Evolutionary conservation across 2,797 vertebrate species (phyloP).

Genomic region (Neostethus bicornis): DNA sequence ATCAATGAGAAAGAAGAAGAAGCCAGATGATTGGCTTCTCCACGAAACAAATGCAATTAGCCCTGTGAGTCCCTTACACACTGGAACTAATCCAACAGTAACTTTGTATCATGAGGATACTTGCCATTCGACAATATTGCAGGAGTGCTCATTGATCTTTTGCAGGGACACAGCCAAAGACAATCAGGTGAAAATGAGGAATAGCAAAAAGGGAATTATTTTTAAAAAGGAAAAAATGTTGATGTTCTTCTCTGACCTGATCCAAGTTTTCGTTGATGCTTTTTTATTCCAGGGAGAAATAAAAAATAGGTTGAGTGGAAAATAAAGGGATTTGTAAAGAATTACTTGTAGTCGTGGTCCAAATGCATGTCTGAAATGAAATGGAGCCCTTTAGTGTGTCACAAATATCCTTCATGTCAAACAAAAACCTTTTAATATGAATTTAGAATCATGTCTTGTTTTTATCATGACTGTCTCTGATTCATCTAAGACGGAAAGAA

Average conservation of each 20-base stretch:
- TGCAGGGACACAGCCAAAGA: slow-evolving; percentile 24
- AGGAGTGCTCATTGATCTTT: slow-evolving; percentile 42
- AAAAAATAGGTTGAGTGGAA: slow-evolving; percentile 49
- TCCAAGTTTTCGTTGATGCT: slow-evolving; percentile 65
- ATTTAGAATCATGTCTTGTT: too few species aligned
- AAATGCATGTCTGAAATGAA: slow-evolving; percentile 51
- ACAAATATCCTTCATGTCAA: too few species aligned
- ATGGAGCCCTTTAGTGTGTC: slow-evolving; percentile 31
- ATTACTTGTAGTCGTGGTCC: slow-evolving; percentile 40
- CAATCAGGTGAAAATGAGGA: too few species aligned
- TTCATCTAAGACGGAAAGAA: not conserved
- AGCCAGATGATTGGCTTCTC: slow-evolving; percentile 46
- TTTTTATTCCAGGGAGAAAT: slow-evolving; percentile 66
- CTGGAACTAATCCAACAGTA: slow-evolving; percentile 45
- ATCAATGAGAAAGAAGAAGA: slow-evolving; percentile 68
- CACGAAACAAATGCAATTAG: slow-evolving; percentile 57
- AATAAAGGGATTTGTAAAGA: slow-evolving; percentile 61
- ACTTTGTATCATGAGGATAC: slow-evolving; percentile 39
- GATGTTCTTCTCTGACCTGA: slow-evolving; percentile 60
- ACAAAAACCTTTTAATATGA: too few species aligned
- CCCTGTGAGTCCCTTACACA: slow-evolving; percentile 27
- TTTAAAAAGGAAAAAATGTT: slow-evolving; percentile 48
- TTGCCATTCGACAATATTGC: slow-evolving; percentile 38
- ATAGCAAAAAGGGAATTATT: too few species aligned
- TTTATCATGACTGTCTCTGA: not conserved